A percentile compares a stretch with the other conserved stretches of the same genome.
These are phyloP conservation scores for Gymnorhina tibicen DNA, from an alignment of 2,113 vertebrate genomes.

Conservation along the genomic window DNA sequence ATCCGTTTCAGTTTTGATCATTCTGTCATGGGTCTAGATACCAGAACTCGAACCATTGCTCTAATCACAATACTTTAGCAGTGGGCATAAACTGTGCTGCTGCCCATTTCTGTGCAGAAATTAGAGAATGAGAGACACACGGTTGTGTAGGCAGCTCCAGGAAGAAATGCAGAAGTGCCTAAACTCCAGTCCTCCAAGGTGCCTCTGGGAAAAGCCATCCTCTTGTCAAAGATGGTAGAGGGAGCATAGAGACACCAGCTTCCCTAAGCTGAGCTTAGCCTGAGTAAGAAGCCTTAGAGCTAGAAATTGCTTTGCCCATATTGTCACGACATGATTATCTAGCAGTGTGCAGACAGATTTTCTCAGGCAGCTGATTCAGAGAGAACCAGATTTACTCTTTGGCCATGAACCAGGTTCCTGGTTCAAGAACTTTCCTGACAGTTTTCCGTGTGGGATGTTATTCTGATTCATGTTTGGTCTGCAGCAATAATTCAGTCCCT, in stretches of 20 bases:
- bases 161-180: background rate
- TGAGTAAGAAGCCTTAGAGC: background rate
- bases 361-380: slow-evolving; percentile 43
- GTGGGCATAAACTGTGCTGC: background rate
- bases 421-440: slow-evolving; percentile 39
- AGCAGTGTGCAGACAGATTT: slow-evolving; percentile 1
- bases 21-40: background rate
- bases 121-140: background rate
- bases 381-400: slow-evolving; percentile 35
- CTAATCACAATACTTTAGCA: background rate
- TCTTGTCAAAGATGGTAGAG: background rate
- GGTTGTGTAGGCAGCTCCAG: background rate
- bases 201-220: background rate
- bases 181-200: background rate
- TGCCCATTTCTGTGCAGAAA: background rate
- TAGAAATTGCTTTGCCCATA: background rate
- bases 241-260: background rate
- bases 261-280: background rate
- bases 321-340: background rate
- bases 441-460: slow-evolving; percentile 24
- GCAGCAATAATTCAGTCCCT: slow-evolving; percentile 32
- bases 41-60: background rate
- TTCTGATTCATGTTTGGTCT: slow-evolving; percentile 36
- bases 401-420: slow-evolving; percentile 21
- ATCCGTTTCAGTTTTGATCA: background rate